Base-by-base conservation (phyloP, 2,888 invertebrate genomes). In the Philopedon plagiatum region DNA sequence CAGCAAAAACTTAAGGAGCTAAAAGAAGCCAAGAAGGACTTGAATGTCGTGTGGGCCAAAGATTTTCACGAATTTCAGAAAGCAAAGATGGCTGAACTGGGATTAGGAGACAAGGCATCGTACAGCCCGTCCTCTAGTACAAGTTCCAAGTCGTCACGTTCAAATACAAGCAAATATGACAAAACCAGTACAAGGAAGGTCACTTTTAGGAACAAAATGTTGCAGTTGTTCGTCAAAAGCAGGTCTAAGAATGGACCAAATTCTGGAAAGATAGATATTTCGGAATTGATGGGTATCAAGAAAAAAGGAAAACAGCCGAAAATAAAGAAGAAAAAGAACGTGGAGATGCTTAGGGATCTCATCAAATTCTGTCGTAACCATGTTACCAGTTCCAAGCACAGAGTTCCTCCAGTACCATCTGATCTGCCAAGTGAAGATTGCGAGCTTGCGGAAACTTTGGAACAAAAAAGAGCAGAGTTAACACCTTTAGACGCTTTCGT, bases 401-500 rank as follows among this genome's bases (percentile, higher is more conserved):
- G 68, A 4, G 62, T 68, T 29, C 68, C 68, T 1, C 65, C 65
- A 4, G 41, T 65, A 41, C 56, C 65, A 5, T 19, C 46, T n/a
- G 32, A 41, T 1, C 3, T 34, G 8, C 29, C 41, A 18, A 15
- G 23, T 32, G 37, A 63, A 51, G 37, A 18, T 15, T 9, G 41
- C 9, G 19, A 11, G 9, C 15, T 60, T 34, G 63, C 19, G 39
- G 63, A 69, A 32, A 18, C 62, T 18, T 41, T 76, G 11, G 49
- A 67, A 21, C 23, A 70, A 15, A 62, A 75, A 56, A 75, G 75
- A 29, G 73, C 71, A 3, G 68, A 57, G 51, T 68, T 80, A 57
- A 81, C 81, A 5, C 82, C 82, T 15, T 63, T 74, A 11, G 75
- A 77, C 21, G 76, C 80, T 18, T 71, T 72, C 18, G 78, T 83